Evolutionary conservation across 2,888 invertebrate genomes (phyloP), one percentile per base, ranked within the genome.

Genomic region (Pocota personata): DNA sequence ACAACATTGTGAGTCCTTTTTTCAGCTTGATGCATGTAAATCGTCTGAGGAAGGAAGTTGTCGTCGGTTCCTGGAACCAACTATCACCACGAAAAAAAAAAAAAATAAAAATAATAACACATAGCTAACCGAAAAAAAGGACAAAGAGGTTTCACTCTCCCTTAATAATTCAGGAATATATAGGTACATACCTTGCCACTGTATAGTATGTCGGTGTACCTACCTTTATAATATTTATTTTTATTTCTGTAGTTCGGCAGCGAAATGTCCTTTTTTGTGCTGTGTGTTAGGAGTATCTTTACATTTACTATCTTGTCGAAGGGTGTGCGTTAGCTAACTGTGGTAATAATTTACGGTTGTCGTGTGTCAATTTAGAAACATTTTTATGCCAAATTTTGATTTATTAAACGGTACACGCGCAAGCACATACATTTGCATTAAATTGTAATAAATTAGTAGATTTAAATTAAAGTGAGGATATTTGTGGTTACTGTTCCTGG

Each of bases 1-100:
- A 43, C 55, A 75, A 67, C 40, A 52, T 37, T 21, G 48, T 30
- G 43, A 60, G 50, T 66, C 66, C 66, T 60, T 60, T 60, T 55
- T 16, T 8, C 14, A n/a, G n/a, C 58, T 78, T 35, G 37, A 48
- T 37, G 46, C 62, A 82, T 75, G 67, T 50, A 24, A 40, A 35
- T 52, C 12, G 50, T 30, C 27, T 27, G 52, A 52, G 66, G 46
- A 46, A 35, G 43, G 64, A 72, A 69, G 73, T 73, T 69, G 79
- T 69, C 62, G 40, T 62, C 55, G 73, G 83, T 79, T 79, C 83
- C 79, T 79, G 79, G 83, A 75, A 84, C 83, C 79, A 79, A 79
- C 83, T 79, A 78, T 84, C 83, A 84, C 83, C 67, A 77, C 24
- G 3, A 50, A 57, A 55, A 67, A 46, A 48, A n/a, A 55, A 46